These are phyloP conservation scores for Caenorhabditis panamensis DNA, from an alignment of 2,888 invertebrate species.

Conservation along the genomic window DNA sequence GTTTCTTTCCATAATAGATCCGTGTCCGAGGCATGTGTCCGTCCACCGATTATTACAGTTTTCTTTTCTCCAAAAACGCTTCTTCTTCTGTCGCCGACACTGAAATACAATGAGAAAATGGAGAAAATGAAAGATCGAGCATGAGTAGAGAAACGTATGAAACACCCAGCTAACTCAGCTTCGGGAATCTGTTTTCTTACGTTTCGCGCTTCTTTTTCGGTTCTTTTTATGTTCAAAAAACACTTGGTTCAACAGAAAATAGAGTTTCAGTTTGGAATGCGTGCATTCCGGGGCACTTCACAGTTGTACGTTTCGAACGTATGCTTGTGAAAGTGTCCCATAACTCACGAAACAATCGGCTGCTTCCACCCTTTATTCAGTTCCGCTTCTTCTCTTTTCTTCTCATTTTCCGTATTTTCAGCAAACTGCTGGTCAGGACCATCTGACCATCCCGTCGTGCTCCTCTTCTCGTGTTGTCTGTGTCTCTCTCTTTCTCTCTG, in stretches of 20 bases:
- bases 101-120: background rate
- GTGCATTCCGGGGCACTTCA: too few relatives aligned
- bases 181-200: background rate
- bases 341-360: too few relatives aligned
- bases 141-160: background rate
- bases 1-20: background rate
- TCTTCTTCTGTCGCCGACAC: slow-evolving; percentile 14
- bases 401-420: slow-evolving; percentile 31
- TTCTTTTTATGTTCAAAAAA: background rate
- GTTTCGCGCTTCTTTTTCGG: slow-evolving; percentile 36
- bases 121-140: slow-evolving; percentile 8
- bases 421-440: slow-evolving; percentile 59
- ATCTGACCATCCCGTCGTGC: slow-evolving; percentile 35
- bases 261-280: background rate
- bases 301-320: too few relatives aligned
- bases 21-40: slow-evolving; percentile 7
- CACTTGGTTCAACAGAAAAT: slow-evolving; percentile 5
- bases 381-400: background rate
- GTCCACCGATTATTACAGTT: slow-evolving; percentile 37
- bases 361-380: background rate
- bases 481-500: slow-evolving; percentile 33
- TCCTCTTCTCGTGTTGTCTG: slow-evolving; percentile 32
- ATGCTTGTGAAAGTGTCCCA: too few relatives aligned
- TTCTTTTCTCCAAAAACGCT: slow-evolving; percentile 52
- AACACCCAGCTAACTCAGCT: background rate